These are phyloP conservation scores for Spisula solida DNA, from an alignment of 2,888 invertebrate genomes.

Conservation along the genomic window DNA sequence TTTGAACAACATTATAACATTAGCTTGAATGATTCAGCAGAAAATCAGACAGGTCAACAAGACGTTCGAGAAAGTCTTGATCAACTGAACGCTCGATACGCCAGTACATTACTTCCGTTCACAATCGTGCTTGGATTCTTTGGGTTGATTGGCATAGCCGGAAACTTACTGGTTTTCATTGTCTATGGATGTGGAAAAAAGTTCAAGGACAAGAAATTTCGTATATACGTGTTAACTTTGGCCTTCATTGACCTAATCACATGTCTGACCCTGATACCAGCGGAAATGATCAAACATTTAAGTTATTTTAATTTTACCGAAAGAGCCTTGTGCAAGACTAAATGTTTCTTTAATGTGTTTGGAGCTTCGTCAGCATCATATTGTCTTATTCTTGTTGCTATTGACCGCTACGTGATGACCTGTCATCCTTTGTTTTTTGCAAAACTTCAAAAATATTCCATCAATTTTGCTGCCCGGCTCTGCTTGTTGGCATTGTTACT, in stretches of 20 bases:
- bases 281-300: constrained; percentile 66
- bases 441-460: constrained; percentile 55
- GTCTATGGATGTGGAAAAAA: constrained; percentile 62
- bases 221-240: constrained; percentile 60
- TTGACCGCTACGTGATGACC: constrained; percentile 65
- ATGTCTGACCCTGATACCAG: constrained; percentile 65
- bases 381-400: constrained; percentile 61
- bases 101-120: constrained; percentile 57
- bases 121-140: constrained; percentile 60
- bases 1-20: background rate
- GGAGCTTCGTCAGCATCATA: constrained; percentile 64
- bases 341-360: constrained; percentile 69
- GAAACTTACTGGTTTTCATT: constrained; percentile 62
- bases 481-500: constrained; percentile 57
- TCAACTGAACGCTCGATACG: constrained; percentile 61
- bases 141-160: constrained; percentile 56
- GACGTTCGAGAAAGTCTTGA: constrained; percentile 27
- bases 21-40: background rate
- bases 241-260: constrained; percentile 64
- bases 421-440: constrained; percentile 61
- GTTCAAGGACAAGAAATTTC: constrained; percentile 65
- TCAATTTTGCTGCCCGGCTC: constrained; percentile 49
- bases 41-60: background rate
- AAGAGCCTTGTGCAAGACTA: constrained; percentile 59
- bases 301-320: constrained; percentile 66